Evolutionary conservation across 1,140 invertebrate species (phyloP).

Genomic region (Drosophila guanche): DNA sequence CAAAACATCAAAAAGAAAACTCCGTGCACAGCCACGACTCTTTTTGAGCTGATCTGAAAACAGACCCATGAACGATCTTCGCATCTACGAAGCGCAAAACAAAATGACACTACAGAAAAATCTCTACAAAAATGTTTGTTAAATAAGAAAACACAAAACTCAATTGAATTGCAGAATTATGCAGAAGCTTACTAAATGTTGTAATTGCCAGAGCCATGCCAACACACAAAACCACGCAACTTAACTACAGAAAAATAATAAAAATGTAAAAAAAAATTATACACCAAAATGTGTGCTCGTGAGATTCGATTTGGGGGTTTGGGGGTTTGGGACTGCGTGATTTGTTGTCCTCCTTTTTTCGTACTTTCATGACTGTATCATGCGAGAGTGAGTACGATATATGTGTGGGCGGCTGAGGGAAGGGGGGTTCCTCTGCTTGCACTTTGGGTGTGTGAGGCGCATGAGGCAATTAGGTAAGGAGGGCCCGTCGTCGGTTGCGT

Average conservation of each 20-base stretch:
- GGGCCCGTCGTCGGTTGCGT: too few species aligned
- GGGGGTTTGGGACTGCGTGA: too few species aligned
- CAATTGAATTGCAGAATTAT: slow-evolving; percentile 28
- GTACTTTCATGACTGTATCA: too few species aligned
- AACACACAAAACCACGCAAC: slow-evolving; percentile 23
- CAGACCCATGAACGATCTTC: neutral
- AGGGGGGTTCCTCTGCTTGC: too few species aligned
- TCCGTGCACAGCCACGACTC: slow-evolving; percentile 56
- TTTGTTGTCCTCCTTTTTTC: neutral
- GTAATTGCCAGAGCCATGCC: slow-evolving; percentile 59
- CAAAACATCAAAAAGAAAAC: slow-evolving; percentile 12
- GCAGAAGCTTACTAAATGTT: slow-evolving; percentile 55
- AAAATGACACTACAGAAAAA: slow-evolving; percentile 6
- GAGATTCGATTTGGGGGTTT: too few species aligned
- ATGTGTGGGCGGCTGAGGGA: too few species aligned
- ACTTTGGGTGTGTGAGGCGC: too few species aligned
- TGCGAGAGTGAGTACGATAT: too few species aligned
- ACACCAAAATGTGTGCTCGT: too few species aligned
- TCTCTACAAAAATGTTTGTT: slow-evolving; percentile 22
- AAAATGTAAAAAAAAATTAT: neutral
- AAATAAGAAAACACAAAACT: slow-evolving; percentile 28
- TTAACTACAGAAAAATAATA: slow-evolving; percentile 16
- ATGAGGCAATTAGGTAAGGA: too few species aligned
- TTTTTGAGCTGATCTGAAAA: slow-evolving; percentile 57
- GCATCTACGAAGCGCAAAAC: slow-evolving; percentile 10